Conservation (phyloP, 2,888 invertebrate genomes). For the Temnothorax unifasciatus region DNA sequence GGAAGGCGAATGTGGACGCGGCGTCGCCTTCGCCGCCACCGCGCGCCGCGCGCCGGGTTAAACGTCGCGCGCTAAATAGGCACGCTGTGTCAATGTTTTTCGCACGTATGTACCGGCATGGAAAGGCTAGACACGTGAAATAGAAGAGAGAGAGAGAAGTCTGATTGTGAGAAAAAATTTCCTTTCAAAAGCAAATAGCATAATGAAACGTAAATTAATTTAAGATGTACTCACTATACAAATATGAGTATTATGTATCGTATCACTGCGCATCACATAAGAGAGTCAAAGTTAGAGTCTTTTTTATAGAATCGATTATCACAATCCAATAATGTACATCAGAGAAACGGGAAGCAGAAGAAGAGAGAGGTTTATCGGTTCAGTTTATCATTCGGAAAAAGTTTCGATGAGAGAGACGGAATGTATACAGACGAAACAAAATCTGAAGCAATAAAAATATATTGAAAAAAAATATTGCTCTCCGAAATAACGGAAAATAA, state of each 20-base stretch:
- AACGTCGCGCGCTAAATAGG: slow-evolving; percentile 68
- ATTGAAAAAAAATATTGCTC: not conserved
- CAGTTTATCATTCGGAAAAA: not conserved
- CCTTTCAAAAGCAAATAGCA: not conserved
- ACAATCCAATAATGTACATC: not conserved
- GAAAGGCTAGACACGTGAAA: not conserved
- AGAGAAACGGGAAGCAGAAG: not conserved
- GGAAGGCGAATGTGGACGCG: slow-evolving; percentile 68
- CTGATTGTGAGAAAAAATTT: not conserved
- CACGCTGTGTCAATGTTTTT: slow-evolving; percentile 39
- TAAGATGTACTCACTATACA: not conserved
- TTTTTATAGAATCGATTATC: not conserved
- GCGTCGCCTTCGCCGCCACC: slow-evolving; percentile 34
- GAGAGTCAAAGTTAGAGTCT: not conserved
- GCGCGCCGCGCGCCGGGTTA: slow-evolving; percentile 61
- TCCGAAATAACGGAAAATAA: not conserved
- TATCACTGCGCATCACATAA: not conserved
- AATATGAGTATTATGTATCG: not conserved
- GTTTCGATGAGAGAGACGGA: not conserved
- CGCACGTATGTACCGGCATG: slow-evolving; percentile 32
- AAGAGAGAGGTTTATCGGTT: not conserved
- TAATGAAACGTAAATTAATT: not conserved
- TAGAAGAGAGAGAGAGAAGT: not conserved
- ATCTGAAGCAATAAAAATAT: not conserved
- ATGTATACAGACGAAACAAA: not conserved